Evolutionary conservation across 2,797 vertebrate species (phyloP).

Genomic region (Darevskia nairensis): DNA sequence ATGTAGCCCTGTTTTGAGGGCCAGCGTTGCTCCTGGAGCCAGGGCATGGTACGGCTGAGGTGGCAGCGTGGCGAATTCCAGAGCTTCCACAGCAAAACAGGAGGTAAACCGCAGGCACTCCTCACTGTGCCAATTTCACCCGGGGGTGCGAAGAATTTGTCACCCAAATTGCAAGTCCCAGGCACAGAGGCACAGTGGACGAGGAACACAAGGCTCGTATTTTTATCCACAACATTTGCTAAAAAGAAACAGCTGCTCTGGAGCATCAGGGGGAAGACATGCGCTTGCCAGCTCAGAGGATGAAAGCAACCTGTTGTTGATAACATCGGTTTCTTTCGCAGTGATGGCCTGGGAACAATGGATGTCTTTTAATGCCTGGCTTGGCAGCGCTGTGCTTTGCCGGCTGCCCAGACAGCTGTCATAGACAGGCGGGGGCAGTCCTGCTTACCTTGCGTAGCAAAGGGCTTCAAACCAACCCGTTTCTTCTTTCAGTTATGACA

Average conservation of each 20-base stretch:
- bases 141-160: constrained; percentile 4
- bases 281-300: constrained; percentile 60
- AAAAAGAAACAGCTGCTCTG: constrained; percentile 63
- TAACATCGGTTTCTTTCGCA: background rate
- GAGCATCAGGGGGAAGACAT: constrained; percentile 21
- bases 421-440: constrained; percentile 31
- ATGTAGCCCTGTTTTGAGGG: background rate
- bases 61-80: background rate
- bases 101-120: background rate
- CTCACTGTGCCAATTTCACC: background rate
- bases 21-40: background rate
- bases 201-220: constrained; percentile 52
- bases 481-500: background rate
- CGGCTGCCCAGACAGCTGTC: constrained; percentile 64
- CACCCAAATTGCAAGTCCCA: constrained; percentile 50
- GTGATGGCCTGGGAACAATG: constrained; percentile 44
- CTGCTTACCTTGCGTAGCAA: background rate
- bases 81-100: background rate
- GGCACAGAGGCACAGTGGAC: constrained; percentile 35
- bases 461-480: background rate
- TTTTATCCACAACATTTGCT: constrained; percentile 70
- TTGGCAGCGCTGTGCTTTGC: background rate
- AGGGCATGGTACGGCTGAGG: background rate
- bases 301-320: constrained; percentile 8
- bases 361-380: background rate